phyloP scores from a whole-genome alignment of 2,888 invertebrate genomes.

The Helicoverpa assulta region DNA sequence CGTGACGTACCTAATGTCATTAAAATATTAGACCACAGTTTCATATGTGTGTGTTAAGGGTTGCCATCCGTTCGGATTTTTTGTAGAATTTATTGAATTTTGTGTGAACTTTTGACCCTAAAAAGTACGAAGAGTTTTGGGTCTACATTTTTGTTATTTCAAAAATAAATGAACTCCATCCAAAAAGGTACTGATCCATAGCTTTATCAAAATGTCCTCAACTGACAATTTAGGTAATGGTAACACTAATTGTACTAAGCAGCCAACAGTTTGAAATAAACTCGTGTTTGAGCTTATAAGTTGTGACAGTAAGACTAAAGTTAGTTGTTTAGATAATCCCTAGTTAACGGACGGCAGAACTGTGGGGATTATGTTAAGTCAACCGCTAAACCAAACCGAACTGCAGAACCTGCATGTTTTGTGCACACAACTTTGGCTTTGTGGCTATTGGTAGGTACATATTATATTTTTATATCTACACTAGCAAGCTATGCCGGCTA shows the following conservation, averaged over 20 bases:
- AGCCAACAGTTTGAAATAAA: slow-evolving; percentile 7
- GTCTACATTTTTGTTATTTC: too few species aligned
- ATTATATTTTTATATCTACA: not conserved
- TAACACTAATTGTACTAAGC: not conserved
- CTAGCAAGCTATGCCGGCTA: too few species aligned
- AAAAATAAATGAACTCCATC: too few species aligned
- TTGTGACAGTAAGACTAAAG: slow-evolving; percentile 28
- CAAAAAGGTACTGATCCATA: too few species aligned
- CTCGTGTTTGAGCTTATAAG: slow-evolving; percentile 14
- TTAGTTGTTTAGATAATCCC: slow-evolving; percentile 23
- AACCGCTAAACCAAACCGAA: slow-evolving; percentile 5
- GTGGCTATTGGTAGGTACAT: too few species aligned
- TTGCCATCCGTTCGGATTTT: not conserved
- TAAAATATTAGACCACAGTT: slow-evolving; percentile 17
- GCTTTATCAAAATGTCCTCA: too few species aligned
- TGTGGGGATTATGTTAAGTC: slow-evolving; percentile 9
- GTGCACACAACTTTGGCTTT: not conserved
- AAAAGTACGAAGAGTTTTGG: too few species aligned
- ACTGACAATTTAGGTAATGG: too few species aligned
- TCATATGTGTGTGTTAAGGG: not conserved
- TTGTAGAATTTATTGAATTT: too few species aligned
- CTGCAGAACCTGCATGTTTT: slow-evolving; percentile 1
- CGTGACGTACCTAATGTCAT: slow-evolving; percentile 32
- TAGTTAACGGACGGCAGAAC: slow-evolving; percentile 4
- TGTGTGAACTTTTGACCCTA: too few species aligned